Evolutionary conservation across 2,888 invertebrate species (phyloP).

Genomic region (Cantharis nigra): DNA sequence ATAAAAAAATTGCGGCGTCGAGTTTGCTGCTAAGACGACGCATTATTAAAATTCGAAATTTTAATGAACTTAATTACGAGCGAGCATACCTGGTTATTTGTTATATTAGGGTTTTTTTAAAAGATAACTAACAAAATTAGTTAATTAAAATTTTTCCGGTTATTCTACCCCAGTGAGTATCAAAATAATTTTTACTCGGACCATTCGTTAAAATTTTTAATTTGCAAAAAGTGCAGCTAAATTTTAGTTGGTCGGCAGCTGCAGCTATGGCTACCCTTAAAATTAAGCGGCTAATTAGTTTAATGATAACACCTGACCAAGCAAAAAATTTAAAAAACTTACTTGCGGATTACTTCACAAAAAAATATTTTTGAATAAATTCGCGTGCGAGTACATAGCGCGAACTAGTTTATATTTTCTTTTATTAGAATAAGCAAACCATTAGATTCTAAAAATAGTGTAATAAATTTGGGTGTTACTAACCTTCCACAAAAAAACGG

Average conservation of each 20-base stretch:
- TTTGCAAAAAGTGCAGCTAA: neutral
- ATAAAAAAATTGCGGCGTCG: neutral
- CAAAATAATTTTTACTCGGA: neutral
- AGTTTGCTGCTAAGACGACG: neutral
- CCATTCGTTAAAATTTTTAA: neutral
- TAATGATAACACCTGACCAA: neutral
- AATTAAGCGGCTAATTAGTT: neutral
- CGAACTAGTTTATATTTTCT: constrained; percentile 1
- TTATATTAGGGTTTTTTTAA: neutral
- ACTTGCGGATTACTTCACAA: neutral
- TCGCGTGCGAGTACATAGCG: neutral
- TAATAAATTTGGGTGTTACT: constrained; percentile 1
- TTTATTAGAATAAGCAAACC: constrained; percentile 4
- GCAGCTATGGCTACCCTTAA: neutral
- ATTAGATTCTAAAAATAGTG: neutral
- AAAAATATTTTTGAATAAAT: neutral
- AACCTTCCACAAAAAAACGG: constrained; percentile 3
- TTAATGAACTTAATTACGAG: neutral
- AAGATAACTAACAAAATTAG: neutral
- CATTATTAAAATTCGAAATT: neutral
- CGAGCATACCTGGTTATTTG: neutral
- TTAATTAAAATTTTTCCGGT: neutral
- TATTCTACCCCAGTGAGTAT: neutral
- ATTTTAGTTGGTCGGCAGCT: neutral
- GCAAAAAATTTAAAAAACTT: neutral